Conservation (phyloP, 2,113 vertebrate species). For the Mustela nigripes region DNA sequence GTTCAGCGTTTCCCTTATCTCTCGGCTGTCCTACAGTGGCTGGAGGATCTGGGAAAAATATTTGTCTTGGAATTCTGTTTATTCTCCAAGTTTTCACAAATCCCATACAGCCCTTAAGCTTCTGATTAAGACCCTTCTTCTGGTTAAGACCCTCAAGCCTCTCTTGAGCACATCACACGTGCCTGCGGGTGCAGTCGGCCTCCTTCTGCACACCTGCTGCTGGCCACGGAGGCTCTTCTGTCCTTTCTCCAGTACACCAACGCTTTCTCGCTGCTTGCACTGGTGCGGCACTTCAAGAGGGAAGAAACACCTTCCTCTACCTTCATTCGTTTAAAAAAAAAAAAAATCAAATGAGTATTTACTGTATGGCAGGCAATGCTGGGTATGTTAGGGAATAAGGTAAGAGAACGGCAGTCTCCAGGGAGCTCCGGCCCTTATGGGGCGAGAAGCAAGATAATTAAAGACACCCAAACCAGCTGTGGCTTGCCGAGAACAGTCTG, state of each 20-base stretch:
- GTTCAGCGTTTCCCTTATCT: neutral
- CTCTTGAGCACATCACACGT: accelerated
- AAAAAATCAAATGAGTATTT: neutral
- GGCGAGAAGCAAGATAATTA: neutral
- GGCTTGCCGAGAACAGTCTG: accelerated
- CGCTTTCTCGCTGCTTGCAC: neutral
- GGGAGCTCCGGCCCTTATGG: neutral
- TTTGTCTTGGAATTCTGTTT: slow-evolving; percentile 62
- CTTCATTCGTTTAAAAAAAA: neutral
- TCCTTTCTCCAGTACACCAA: accelerated
- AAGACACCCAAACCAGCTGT: too few species aligned
- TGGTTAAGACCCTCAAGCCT: neutral
- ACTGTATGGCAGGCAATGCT: neutral
- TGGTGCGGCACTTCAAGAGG: too few species aligned
- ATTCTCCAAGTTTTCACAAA: slow-evolving; percentile 37
- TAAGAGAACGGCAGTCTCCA: neutral
- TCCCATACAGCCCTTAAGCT: neutral
- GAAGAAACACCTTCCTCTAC: neutral
- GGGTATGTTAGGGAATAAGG: neutral
- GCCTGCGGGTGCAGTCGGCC: neutral
- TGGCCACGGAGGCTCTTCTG: neutral
- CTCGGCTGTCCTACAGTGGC: neutral
- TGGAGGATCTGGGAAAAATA: slow-evolving; percentile 13
- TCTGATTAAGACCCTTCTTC: neutral
- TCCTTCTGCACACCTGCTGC: neutral